These are phyloP conservation scores for Notolepis coatsorum DNA, from an alignment of 2,797 vertebrate species.

Conservation along the genomic window DNA sequence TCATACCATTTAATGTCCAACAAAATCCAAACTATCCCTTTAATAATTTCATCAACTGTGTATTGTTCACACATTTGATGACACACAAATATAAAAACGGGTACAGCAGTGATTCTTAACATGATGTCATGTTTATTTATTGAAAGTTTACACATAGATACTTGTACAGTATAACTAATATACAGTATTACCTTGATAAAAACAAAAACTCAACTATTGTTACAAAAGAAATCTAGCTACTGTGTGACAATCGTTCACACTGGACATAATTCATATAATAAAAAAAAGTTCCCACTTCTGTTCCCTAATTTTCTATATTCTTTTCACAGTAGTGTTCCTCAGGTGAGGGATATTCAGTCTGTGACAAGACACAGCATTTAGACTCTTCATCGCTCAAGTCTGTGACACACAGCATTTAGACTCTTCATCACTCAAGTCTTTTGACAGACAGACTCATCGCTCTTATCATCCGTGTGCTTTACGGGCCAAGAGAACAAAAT, in stretches of 20 bases:
- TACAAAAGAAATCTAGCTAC: slow-evolving; percentile 58
- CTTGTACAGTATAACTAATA: slow-evolving; percentile 56
- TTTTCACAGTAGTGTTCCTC: slow-evolving; percentile 37
- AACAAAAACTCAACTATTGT: slow-evolving; percentile 44
- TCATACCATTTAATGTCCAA: too few relatives aligned
- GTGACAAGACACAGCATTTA: slow-evolving; percentile 2
- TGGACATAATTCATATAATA: slow-evolving; percentile 28
- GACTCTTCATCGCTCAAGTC: not conserved
- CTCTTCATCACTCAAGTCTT: not conserved
- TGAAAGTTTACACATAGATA: slow-evolving; percentile 45
- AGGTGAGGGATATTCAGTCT: slow-evolving; percentile 1
- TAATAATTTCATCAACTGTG: too few relatives aligned
- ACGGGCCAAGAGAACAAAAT: slow-evolving; percentile 21
- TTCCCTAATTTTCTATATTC: not conserved
- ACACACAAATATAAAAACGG: too few relatives aligned
- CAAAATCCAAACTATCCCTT: too few relatives aligned
- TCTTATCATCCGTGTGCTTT: slow-evolving; percentile 5
- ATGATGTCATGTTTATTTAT: slow-evolving; percentile 37
- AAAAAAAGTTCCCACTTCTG: not conserved
- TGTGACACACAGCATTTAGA: slow-evolving; percentile 10
- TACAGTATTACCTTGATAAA: slow-evolving; percentile 50
- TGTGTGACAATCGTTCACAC: slow-evolving; percentile 48
- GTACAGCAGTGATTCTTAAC: not conserved
- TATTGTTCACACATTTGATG: too few relatives aligned
- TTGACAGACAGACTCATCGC: too few relatives aligned